Evolutionary conservation across 2,113 vertebrate genomes (phyloP).

Genomic region (Oryzias woworae): DNA sequence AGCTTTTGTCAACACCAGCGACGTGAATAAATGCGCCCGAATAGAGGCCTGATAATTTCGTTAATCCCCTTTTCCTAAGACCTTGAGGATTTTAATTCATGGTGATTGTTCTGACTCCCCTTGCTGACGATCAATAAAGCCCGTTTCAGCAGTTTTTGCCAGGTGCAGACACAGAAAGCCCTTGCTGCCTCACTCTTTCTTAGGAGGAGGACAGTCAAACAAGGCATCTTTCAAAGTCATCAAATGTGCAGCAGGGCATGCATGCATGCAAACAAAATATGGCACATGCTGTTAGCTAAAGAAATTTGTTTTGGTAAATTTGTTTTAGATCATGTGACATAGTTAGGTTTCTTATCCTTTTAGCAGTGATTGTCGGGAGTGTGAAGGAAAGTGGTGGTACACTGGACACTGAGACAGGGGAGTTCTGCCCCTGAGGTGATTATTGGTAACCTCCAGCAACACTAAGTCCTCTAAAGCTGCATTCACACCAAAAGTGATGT

Average conservation of each 20-base stretch:
- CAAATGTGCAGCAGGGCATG: conserved; percentile 15
- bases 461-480: too few relatives aligned
- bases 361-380: conserved; percentile 33
- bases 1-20: conserved; percentile 53
- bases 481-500: too few relatives aligned
- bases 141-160: conserved; percentile 66
- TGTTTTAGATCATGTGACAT: background rate
- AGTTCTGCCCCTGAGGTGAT: background rate
- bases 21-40: conserved; percentile 46
- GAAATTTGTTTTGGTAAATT: conserved; percentile 20
- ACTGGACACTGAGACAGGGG: background rate
- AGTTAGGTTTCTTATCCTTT: background rate
- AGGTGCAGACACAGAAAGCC: conserved; percentile 34
- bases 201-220: conserved; percentile 43
- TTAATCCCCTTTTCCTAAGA: conserved; percentile 72
- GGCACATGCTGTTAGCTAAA: conserved; percentile 2
- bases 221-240: conserved; percentile 53
- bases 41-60: conserved; percentile 64
- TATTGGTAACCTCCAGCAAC: too few relatives aligned
- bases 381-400: conserved; percentile 15
- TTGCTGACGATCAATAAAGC: conserved; percentile 64
- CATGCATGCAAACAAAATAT: conserved; percentile 22
- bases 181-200: conserved; percentile 27
- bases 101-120: conserved; percentile 70
- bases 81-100: conserved; percentile 75